phyloP scores from a whole-genome alignment of 2,888 invertebrate species.

The Eilema griseolum region DNA sequence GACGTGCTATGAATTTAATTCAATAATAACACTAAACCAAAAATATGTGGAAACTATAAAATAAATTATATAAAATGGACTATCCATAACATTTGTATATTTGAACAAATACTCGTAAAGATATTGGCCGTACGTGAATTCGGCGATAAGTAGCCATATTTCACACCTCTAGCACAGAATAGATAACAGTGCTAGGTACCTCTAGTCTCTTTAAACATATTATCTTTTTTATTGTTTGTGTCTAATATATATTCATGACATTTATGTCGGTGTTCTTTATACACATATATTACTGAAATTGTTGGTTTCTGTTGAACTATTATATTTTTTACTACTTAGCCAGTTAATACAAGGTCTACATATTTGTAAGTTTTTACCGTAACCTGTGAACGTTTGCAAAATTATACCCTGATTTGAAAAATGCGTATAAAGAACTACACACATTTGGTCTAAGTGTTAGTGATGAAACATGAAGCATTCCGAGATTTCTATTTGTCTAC shows the following conservation, averaged over 20 bases:
- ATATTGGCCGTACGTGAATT: conserved; percentile 1
- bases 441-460: too few relatives aligned
- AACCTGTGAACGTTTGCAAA: background rate
- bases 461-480: too few relatives aligned
- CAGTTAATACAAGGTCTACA: background rate
- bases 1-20: too few relatives aligned
- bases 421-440: too few relatives aligned
- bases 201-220: background rate
- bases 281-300: background rate
- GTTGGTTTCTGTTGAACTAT: background rate
- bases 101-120: background rate
- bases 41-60: background rate
- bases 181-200: too few relatives aligned
- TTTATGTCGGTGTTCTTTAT: background rate
- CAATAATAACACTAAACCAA: background rate
- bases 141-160: background rate
- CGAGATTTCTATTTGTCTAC: too few relatives aligned
- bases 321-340: background rate
- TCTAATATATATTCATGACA: conserved; percentile 1
- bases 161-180: too few relatives aligned
- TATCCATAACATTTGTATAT: background rate
- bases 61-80: background rate
- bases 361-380: background rate
- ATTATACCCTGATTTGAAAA: background rate
- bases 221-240: background rate